A percentile compares a stretch with the other conserved stretches of the same genome.
phyloP scores from a whole-genome alignment of 2,113 vertebrate species.

The Xerus inauris region DNA sequence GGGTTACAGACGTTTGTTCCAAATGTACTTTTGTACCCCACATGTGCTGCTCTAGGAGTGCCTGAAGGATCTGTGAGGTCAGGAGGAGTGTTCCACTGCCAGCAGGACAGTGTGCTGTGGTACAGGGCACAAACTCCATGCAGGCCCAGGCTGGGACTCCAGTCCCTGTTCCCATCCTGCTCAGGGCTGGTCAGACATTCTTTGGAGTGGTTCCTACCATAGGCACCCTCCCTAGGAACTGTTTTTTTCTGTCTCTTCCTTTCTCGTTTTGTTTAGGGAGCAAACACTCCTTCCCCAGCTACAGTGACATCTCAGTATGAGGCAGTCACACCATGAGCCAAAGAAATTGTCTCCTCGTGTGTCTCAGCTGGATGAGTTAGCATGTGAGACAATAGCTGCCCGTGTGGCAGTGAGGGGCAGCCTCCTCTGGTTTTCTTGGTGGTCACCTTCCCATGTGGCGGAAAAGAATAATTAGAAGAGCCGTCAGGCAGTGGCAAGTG shows the following conservation, averaged over 20 bases:
- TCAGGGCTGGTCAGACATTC: neutral
- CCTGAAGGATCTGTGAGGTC: fast-evolving
- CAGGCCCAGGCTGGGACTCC: fast-evolving
- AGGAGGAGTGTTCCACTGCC: neutral
- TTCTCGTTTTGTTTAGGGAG: neutral
- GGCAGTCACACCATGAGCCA: neutral
- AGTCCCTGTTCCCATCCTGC: neutral
- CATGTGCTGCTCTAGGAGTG: neutral
- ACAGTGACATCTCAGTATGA: neutral
- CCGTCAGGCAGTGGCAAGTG: fast-evolving
- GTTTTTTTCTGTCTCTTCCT: neutral
- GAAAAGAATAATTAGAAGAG: neutral
- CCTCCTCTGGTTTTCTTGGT: neutral
- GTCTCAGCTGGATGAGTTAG: neutral
- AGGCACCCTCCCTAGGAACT: neutral
- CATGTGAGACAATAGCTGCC: neutral
- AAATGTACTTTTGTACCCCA: neutral
- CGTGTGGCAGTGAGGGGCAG: neutral
- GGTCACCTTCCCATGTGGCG: neutral
- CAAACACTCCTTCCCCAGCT: conserved; percentile 12
- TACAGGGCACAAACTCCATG: fast-evolving
- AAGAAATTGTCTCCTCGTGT: neutral
- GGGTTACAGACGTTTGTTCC: no score
- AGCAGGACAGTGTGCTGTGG: fast-evolving
- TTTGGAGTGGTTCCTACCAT: neutral